These are phyloP conservation scores for Rhogogaster chlorosoma DNA, from an alignment of 2,888 invertebrate species.

Conservation along the genomic window DNA sequence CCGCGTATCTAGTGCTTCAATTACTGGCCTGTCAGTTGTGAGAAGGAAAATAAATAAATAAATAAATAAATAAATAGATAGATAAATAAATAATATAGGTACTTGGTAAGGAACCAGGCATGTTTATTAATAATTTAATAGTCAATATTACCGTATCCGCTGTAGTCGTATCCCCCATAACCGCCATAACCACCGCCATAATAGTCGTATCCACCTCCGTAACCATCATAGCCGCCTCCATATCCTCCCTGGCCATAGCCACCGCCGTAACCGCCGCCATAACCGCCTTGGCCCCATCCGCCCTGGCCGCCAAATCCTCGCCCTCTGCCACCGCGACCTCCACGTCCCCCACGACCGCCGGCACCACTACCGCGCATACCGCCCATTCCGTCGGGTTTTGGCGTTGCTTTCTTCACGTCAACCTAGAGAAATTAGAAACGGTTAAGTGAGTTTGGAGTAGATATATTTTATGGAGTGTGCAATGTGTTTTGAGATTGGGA, in stretches of 20 bases:
- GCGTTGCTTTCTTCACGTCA: constrained; percentile 97
- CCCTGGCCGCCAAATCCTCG: constrained; percentile 78
- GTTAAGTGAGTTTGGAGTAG: background rate
- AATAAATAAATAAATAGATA: constrained; percentile 64
- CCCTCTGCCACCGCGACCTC: constrained; percentile 83
- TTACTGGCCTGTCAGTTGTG: constrained; percentile 43
- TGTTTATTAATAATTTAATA: constrained; percentile 71
- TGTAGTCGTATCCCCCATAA: constrained; percentile 90
- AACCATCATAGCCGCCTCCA: constrained; percentile 87
- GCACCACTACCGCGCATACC: constrained; percentile 84
- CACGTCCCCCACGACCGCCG: constrained; percentile 83
- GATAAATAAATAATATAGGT: constrained; percentile 18
- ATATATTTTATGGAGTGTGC: constrained; percentile 17
- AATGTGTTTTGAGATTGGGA: background rate
- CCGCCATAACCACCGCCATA: constrained; percentile 86
- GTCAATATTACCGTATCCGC: constrained; percentile 89
- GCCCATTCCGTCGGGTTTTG: constrained; percentile 89
- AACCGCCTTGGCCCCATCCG: constrained; percentile 82
- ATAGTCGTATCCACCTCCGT: constrained; percentile 86
- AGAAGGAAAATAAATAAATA: constrained; percentile 63
- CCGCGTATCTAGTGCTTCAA: constrained; percentile 49
- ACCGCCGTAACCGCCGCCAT: constrained; percentile 82
- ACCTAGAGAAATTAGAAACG: constrained; percentile 80
- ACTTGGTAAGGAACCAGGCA: constrained; percentile 28
- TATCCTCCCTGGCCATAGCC: constrained; percentile 86